Base-by-base conservation (phyloP, 2,113 vertebrate species). In the Girardinichthys multiradiatus region DNA sequence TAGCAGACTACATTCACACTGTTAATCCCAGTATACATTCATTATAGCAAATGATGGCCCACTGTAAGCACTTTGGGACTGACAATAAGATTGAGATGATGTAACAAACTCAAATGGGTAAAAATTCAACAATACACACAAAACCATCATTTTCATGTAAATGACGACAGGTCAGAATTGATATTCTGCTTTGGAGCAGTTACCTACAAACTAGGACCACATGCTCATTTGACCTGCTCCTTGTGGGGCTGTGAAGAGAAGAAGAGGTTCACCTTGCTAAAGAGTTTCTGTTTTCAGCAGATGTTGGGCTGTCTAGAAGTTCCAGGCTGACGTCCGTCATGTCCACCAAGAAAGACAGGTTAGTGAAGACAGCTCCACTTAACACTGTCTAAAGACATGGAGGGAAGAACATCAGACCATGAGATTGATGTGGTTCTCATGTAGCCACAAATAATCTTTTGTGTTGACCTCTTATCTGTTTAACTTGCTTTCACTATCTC, bases 301-400 rank as follows among this genome's bases (percentile, higher is more conserved):
- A 92, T 76, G 90, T 91, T 57, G 95, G 94, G 0, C 91, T 92
- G 79, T 97, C 94, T 71, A 95, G 91, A 57, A 99, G 92, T 78
- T 99, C 98, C 92, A 99, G 91, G 74, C 97, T 99, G 54, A 99
- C 98, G 14, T 98, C 96, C 68, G 97, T 96, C 97, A 99, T 98
- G 74, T 98, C 96, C 29, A 99, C 92, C 65, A 99, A 93, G 89
- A 99, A 96, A 0, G 96, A 97, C 85, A 98, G 88, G 66, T 87
- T 92, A 1, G 96, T 97, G 72, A 96, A 99, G 6, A 99, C 98
- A 29, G 98, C 97, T 77, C 98, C 98, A 77, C 96, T 98, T 74
- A 99, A 85, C 76, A 99, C 95, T 57, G 98, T 99, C 98, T 99
- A 87, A 19, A 64, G 13, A 64, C 5, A 80, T 13, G 2, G 13